Percentiles rank a stretch among this genome's conserved stretches.
phyloP scores from a whole-genome alignment of 2,797 vertebrate genomes.

The Sternotherus odoratus region DNA sequence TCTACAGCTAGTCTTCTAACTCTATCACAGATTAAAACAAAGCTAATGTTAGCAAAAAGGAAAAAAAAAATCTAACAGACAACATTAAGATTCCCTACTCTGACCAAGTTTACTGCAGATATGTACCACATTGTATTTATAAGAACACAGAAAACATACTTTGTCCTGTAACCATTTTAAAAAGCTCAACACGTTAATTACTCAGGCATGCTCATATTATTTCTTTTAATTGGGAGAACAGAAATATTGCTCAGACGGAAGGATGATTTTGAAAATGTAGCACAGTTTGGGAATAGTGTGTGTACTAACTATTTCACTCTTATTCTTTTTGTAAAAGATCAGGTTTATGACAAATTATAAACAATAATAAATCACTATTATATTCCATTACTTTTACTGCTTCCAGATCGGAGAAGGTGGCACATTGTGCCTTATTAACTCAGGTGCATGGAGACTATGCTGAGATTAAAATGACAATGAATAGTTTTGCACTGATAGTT shows the following conservation, averaged over 20 bases:
- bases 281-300: not conserved
- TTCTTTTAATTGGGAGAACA: conserved; percentile 46
- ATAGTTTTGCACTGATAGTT: not conserved
- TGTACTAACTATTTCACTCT: not conserved
- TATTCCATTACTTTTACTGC: not conserved
- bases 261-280: not conserved
- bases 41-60: not conserved
- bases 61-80: not conserved
- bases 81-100: not conserved
- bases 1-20: not conserved
- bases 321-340: not conserved
- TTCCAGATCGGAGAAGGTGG: not conserved
- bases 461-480: not conserved
- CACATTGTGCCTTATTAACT: not conserved
- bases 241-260: conserved; percentile 50
- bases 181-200: not conserved
- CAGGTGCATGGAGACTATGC: not conserved
- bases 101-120: not conserved
- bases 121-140: not conserved
- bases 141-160: not conserved
- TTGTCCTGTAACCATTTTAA: not conserved
- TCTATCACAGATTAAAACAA: not conserved
- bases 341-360: not conserved
- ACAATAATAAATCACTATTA: not conserved
- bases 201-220: not conserved